A percentile compares a stretch with the other conserved stretches of the same genome.
phyloP scores from a whole-genome alignment of 2,113 vertebrate genomes.

The Tyto alba region DNA sequence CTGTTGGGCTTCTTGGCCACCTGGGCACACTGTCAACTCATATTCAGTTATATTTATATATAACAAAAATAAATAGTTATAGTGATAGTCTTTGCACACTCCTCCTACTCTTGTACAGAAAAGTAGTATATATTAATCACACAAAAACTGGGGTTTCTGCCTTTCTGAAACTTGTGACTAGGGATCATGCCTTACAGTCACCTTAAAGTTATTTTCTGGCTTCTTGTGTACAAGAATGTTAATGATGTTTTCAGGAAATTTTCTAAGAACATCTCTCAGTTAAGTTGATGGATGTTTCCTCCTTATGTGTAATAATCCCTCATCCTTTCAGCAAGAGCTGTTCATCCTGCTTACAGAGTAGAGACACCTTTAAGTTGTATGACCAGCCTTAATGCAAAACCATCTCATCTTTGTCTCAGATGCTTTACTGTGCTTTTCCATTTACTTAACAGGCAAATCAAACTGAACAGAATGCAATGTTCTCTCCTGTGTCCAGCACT shows the following conservation, averaged over 20 bases:
- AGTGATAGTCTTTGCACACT: background rate
- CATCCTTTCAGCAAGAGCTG: background rate
- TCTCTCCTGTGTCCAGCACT: background rate
- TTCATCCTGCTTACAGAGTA: background rate
- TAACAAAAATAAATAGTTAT: background rate
- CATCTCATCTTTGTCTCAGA: background rate
- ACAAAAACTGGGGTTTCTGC: background rate
- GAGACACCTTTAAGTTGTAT: background rate
- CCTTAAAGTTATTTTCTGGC: background rate
- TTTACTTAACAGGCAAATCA: background rate
- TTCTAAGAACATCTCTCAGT: background rate
- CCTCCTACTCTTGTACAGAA: background rate
- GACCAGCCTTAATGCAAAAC: background rate
- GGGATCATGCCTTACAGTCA: background rate
- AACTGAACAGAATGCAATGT: background rate
- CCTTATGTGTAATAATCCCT: background rate
- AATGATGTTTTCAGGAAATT: background rate
- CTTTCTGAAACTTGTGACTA: background rate
- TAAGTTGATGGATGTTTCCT: background rate
- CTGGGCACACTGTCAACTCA: background rate
- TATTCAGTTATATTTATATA: background rate
- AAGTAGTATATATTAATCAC: background rate
- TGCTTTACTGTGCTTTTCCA: background rate
- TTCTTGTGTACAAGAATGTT: background rate
- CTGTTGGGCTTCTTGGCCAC: background rate